These are phyloP conservation scores for Oophaga pumilio DNA, from an alignment of 2,113 vertebrate genomes.

Conservation along the genomic window DNA sequence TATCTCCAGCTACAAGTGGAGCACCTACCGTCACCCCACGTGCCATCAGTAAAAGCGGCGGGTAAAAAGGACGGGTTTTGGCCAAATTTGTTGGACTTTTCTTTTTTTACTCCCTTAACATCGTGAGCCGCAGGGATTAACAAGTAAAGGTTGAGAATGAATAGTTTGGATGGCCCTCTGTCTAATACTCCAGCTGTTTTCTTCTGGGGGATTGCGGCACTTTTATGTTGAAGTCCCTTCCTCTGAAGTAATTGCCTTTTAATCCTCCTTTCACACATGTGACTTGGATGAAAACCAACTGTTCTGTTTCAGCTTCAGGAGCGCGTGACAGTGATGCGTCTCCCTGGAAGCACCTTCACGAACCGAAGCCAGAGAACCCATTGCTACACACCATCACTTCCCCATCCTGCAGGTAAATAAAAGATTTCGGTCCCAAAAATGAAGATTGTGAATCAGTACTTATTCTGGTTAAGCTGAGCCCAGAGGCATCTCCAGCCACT, in stretches of 20 bases:
- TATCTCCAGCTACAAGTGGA: background rate
- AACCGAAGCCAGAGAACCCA: background rate
- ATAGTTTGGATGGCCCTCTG: background rate
- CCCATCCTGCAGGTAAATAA: too few relatives aligned
- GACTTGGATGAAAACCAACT: slow-evolving; percentile 41
- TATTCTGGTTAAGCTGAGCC: too few relatives aligned
- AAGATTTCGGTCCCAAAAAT: too few relatives aligned
- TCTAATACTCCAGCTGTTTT: background rate
- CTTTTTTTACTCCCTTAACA: background rate
- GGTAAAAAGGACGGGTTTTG: too few relatives aligned
- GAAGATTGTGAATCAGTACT: too few relatives aligned
- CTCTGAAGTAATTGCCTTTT: slow-evolving; percentile 3
- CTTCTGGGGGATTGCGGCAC: background rate
- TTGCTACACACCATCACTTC: background rate
- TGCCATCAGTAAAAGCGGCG: too few relatives aligned
- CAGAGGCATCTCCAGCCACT: background rate
- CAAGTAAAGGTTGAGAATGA: background rate
- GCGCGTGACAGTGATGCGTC: background rate
- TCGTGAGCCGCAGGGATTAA: background rate
- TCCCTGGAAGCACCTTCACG: background rate
- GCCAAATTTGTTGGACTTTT: too few relatives aligned
- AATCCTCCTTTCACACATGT: slow-evolving; percentile 39
- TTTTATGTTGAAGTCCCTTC: slow-evolving; percentile 18
- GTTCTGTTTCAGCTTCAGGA: background rate
- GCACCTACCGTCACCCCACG: background rate